Percentiles rank a stretch among this genome's conserved stretches.
These are phyloP conservation scores for Mesorhabditis spiculigera DNA, from an alignment of 2,888 invertebrate genomes.

Conservation along the genomic window DNA sequence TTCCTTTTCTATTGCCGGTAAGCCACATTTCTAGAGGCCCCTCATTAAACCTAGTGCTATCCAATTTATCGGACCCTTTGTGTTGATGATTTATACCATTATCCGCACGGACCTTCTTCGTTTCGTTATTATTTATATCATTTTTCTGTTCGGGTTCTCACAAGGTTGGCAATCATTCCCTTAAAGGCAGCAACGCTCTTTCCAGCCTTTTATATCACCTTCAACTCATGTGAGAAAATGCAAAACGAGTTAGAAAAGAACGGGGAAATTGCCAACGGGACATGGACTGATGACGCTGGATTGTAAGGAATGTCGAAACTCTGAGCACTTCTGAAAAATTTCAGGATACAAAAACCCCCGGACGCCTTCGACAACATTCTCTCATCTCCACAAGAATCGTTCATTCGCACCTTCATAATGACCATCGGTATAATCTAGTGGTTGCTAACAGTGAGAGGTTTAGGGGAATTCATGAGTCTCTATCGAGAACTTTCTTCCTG, in stretches of 20 bases:
- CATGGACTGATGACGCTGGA: not conserved
- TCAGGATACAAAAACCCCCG: not conserved
- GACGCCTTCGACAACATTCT: slow-evolving; percentile 25
- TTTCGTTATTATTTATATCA: slow-evolving; percentile 91
- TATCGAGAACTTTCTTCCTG: slow-evolving; percentile 40
- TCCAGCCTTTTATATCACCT: slow-evolving; percentile 76
- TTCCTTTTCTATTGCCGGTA: slow-evolving; percentile 28
- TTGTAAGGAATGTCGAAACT: not conserved
- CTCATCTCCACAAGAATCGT: slow-evolving; percentile 29
- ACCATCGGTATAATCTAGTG: slow-evolving; percentile 71
- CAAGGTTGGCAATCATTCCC: slow-evolving; percentile 66
- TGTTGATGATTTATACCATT: slow-evolving; percentile 98
- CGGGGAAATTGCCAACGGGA: not conserved
- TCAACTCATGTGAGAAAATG: slow-evolving; percentile 69
- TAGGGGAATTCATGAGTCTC: slow-evolving; percentile 66
- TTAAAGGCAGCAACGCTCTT: not conserved
- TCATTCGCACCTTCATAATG: slow-evolving; percentile 93
- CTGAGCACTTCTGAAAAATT: not conserved
- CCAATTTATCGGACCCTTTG: slow-evolving; percentile 86
- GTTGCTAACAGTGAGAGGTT: too few relatives aligned
- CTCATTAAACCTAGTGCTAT: slow-evolving; percentile 28
- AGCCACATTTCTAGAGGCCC: not conserved
- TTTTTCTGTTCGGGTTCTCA: slow-evolving; percentile 94
- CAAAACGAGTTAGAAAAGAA: not conserved
- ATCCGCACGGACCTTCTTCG: slow-evolving; percentile 66